Conservation (phyloP, 2,113 vertebrate species). For the Circaetus gallicus region DNA sequence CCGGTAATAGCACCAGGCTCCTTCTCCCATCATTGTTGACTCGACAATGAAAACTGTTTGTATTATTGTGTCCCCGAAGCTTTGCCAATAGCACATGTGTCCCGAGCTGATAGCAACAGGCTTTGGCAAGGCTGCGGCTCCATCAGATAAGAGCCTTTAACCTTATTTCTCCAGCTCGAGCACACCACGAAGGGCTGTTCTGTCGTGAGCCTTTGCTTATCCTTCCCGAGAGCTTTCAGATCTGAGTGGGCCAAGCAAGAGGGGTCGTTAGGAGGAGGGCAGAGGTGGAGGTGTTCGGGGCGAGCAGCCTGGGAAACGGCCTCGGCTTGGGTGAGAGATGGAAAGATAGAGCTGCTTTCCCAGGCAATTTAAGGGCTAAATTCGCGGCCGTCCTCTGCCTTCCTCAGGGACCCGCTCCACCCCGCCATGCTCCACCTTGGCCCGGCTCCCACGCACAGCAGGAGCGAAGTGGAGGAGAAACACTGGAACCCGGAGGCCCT, state of each 20-base stretch:
- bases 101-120: slow-evolving; percentile 81
- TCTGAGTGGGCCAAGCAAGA: neutral
- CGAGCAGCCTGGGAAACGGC: neutral
- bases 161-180: slow-evolving; percentile 42
- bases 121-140: slow-evolving; percentile 66
- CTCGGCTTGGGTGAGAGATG: neutral
- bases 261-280: neutral
- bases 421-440: slow-evolving; percentile 45
- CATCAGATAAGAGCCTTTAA: slow-evolving; percentile 69
- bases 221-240: neutral
- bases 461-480: slow-evolving; percentile 35
- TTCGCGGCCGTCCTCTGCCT: neutral
- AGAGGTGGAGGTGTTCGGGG: neutral
- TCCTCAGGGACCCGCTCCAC: slow-evolving; percentile 39
- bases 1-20: slow-evolving; percentile 52
- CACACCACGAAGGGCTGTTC: neutral
- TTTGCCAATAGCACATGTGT: slow-evolving; percentile 80
- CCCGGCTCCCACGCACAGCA: slow-evolving; percentile 34
- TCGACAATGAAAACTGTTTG: slow-evolving; percentile 70
- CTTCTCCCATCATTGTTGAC: slow-evolving; percentile 71
- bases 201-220: neutral
- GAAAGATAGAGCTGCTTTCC: slow-evolving; percentile 11
- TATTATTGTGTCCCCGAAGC: slow-evolving; percentile 71
- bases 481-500: slow-evolving; percentile 17
- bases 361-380: slow-evolving; percentile 24